phyloP scores from a whole-genome alignment of 1,140 invertebrate species.

The Nomia melanderi region DNA sequence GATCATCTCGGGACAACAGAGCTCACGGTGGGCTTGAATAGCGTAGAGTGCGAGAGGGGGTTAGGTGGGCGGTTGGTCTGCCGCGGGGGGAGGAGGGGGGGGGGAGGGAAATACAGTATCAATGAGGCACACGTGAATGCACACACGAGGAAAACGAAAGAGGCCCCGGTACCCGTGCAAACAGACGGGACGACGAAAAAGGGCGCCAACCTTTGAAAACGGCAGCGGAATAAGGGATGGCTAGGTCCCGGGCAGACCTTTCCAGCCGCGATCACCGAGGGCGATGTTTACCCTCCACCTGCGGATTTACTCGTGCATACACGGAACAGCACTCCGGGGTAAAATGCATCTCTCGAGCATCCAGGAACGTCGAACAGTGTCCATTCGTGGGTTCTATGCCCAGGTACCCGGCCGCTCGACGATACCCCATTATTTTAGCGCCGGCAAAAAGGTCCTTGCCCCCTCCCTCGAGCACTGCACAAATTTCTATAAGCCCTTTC shows the following conservation, averaged over 20 bases:
- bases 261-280: slow-evolving; percentile 50
- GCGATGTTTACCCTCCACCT: slow-evolving; percentile 65
- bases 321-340: slow-evolving; percentile 71
- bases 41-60: neutral
- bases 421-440: slow-evolving; percentile 59
- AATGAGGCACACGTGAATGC: slow-evolving; percentile 50
- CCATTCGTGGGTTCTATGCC: slow-evolving; percentile 46
- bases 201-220: slow-evolving; percentile 52
- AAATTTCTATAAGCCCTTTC: slow-evolving; percentile 8
- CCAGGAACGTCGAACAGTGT: slow-evolving; percentile 48
- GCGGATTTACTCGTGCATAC: slow-evolving; percentile 73
- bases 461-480: slow-evolving; percentile 40
- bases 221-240: slow-evolving; percentile 30
- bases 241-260: slow-evolving; percentile 29
- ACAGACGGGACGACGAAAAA: slow-evolving; percentile 50
- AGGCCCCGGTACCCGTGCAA: slow-evolving; percentile 42
- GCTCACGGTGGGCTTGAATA: too few relatives aligned
- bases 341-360: slow-evolving; percentile 61
- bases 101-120: slow-evolving; percentile 35
- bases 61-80: slow-evolving; percentile 3
- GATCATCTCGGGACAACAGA: slow-evolving; percentile 44
- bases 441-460: slow-evolving; percentile 52
- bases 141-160: slow-evolving; percentile 40
- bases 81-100: slow-evolving; percentile 1
- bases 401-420: slow-evolving; percentile 35